Evolutionary conservation across 1,140 invertebrate genomes (phyloP).

Genomic region (Stegodyphus dumicola): DNA sequence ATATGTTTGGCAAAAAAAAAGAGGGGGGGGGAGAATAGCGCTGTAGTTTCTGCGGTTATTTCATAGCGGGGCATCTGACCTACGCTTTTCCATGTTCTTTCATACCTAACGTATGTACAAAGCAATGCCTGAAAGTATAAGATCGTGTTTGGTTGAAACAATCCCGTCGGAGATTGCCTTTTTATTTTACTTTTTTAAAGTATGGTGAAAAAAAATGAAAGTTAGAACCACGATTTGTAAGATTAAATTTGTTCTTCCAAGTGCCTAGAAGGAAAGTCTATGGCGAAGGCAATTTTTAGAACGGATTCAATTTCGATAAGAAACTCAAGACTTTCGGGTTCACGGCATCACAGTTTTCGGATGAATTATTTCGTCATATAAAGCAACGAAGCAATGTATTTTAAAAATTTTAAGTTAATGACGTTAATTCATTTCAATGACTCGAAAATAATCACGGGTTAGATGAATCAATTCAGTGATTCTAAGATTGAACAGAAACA

Average conservation of each 20-base stretch:
- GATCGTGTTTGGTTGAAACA: slow-evolving; percentile 42
- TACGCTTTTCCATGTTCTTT: background rate
- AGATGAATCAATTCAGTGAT: too few relatives aligned
- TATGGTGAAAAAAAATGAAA: slow-evolving; percentile 40
- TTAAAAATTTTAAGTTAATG: too few relatives aligned
- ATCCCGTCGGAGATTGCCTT: slow-evolving; percentile 7
- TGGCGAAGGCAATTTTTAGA: slow-evolving; percentile 44
- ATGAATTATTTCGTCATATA: slow-evolving; percentile 14
- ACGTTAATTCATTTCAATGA: too few relatives aligned
- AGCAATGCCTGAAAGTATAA: slow-evolving; percentile 6
- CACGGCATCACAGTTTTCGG: slow-evolving; percentile 15
- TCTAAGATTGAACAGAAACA: too few relatives aligned
- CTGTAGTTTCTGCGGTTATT: too few relatives aligned
- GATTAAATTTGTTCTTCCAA: slow-evolving; percentile 59
- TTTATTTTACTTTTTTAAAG: background rate
- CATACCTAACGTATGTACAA: background rate
- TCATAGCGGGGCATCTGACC: background rate
- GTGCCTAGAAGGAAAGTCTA: slow-evolving; percentile 21
- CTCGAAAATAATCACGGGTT: too few relatives aligned
- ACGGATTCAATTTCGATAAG: slow-evolving; percentile 55
- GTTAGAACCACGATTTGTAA: slow-evolving; percentile 54
- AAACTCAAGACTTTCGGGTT: slow-evolving; percentile 44
- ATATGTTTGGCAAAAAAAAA: too few relatives aligned
- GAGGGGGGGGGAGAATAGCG: too few relatives aligned
- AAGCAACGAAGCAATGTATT: too few relatives aligned